Conservation (phyloP, 2,797 vertebrate genomes). For the Microtus californicus region DNA sequence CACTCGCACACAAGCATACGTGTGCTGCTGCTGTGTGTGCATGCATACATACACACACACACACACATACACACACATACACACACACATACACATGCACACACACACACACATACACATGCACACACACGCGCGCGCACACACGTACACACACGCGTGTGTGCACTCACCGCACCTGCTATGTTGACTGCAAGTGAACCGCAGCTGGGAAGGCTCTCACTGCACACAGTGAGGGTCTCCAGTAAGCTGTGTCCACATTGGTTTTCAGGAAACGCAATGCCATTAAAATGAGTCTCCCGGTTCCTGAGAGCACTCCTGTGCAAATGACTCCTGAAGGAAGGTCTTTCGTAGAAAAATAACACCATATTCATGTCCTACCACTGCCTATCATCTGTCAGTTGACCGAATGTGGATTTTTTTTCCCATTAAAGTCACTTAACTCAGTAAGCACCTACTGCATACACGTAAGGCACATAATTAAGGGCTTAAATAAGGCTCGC, state of each 20-base stretch:
- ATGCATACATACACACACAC: neutral
- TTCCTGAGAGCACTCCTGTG: neutral
- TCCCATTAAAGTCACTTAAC: slow-evolving; percentile 19
- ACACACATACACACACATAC: neutral
- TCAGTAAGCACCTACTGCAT: neutral
- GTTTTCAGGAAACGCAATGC: slow-evolving; percentile 29
- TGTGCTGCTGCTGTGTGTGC: neutral
- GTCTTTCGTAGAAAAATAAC: neutral
- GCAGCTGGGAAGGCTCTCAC: neutral
- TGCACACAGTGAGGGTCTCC: neutral
- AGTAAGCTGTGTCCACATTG: neutral
- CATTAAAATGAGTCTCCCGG: slow-evolving; percentile 33
- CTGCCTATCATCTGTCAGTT: neutral
- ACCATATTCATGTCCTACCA: slow-evolving; percentile 19
- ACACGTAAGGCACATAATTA: neutral
- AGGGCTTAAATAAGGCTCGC: neutral
- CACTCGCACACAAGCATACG: neutral
- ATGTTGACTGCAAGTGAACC: neutral
- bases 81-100: too few relatives aligned
- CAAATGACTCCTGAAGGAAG: slow-evolving; percentile 30
- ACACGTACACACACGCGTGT: neutral
- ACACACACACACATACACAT: too few relatives aligned
- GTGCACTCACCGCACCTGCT: neutral
- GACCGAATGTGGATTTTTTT: neutral
- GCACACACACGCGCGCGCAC: neutral